Evolutionary conservation across 2,888 invertebrate species (phyloP).

Genomic region (Plagodis pulveraria): DNA sequence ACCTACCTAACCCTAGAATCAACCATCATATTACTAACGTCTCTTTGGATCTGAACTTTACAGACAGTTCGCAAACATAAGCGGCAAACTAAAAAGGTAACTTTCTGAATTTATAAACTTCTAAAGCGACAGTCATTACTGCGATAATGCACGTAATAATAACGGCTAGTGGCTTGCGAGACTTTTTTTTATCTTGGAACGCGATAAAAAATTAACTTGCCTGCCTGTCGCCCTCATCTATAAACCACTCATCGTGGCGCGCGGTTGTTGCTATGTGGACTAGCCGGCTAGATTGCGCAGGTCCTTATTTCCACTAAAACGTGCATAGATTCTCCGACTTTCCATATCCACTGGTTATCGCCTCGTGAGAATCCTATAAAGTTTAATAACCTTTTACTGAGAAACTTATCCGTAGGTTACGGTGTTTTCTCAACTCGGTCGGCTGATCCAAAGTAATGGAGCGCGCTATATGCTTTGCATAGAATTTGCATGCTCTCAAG

Average conservation of each 20-base stretch:
- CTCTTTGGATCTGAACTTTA: constrained; percentile 13
- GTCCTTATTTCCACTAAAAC: constrained; percentile 15
- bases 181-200: constrained; percentile 5
- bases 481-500: constrained; percentile 58
- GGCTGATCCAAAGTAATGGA: constrained; percentile 48
- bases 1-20: too few relatives aligned
- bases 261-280: constrained; percentile 53
- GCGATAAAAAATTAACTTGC: constrained; percentile 11
- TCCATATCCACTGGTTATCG: constrained; percentile 5
- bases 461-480: constrained; percentile 50
- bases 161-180: constrained; percentile 1
- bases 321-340: constrained; percentile 18
- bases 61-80: constrained; percentile 3
- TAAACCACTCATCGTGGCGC: constrained; percentile 7
- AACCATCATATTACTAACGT: neutral
- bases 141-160: neutral
- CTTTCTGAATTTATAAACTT: constrained; percentile 16
- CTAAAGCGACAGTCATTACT: constrained; percentile 11
- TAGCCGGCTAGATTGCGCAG: constrained; percentile 44
- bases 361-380: constrained; percentile 8
- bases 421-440: constrained; percentile 39
- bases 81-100: constrained; percentile 8
- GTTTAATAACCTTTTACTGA: constrained; percentile 13
- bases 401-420: neutral
- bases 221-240: constrained; percentile 18